phyloP scores from a whole-genome alignment of 2,797 vertebrate genomes.

The Vipera ursinii region DNA sequence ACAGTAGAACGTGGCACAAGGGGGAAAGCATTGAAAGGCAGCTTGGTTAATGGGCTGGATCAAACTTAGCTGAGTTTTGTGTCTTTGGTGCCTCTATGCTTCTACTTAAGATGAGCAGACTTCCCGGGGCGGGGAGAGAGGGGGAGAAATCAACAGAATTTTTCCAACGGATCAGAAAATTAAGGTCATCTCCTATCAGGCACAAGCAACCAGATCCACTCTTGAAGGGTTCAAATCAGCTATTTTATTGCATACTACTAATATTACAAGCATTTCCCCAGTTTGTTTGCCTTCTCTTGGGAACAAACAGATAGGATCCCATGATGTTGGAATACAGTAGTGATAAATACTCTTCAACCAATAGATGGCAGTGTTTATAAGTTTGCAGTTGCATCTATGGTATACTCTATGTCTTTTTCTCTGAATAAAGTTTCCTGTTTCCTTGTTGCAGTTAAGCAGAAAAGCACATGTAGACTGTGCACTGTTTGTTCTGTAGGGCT shows the following conservation, averaged over 20 bases:
- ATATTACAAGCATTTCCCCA: neutral
- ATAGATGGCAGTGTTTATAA: neutral
- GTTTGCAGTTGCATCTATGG: neutral
- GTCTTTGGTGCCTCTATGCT: neutral
- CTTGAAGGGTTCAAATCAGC: neutral
- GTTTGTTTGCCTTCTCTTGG: neutral
- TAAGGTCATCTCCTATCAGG: neutral
- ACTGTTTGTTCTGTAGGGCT: neutral
- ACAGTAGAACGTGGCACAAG: slow-evolving; percentile 9
- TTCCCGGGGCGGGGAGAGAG: neutral
- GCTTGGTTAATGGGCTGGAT: slow-evolving; percentile 55
- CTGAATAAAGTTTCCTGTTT: neutral
- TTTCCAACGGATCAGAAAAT: neutral
- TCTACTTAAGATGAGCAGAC: neutral
- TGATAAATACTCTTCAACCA: neutral
- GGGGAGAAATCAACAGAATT: neutral
- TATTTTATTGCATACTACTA: neutral
- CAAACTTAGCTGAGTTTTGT: slow-evolving; percentile 43
- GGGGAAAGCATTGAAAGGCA: neutral
- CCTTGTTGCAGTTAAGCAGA: neutral
- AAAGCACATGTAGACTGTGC: neutral
- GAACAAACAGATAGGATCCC: neutral
- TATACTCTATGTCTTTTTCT: neutral
- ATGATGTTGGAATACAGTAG: neutral
- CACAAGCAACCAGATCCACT: neutral